Conservation (phyloP, 2,888 invertebrate genomes). For the Serripes groenlandicus region DNA sequence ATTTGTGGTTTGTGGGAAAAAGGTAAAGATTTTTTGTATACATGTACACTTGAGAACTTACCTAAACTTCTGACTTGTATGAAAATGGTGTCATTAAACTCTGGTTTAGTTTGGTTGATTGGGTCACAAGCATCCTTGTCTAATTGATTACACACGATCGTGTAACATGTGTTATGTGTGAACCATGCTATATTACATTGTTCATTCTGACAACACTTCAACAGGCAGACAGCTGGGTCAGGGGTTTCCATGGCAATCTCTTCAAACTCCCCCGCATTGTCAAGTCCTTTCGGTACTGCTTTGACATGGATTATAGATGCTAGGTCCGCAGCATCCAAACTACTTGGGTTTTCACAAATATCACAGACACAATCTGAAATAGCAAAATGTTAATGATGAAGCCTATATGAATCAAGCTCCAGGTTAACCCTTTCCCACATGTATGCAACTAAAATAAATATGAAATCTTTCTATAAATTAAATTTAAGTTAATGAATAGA, state of each 20-base stretch:
- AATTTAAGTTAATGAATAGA: too few species aligned
- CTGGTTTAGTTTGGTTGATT: conserved; percentile 1
- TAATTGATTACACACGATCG: conserved; percentile 45
- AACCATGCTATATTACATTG: conserved; percentile 65
- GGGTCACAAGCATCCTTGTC: conserved; percentile 36
- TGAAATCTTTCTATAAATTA: too few species aligned
- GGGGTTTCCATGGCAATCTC: conserved; percentile 18
- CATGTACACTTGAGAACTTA: too few species aligned
- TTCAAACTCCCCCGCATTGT: conserved; percentile 51
- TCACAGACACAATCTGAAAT: conserved; percentile 30
- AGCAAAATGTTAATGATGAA: neutral
- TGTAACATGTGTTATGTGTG: conserved; percentile 50
- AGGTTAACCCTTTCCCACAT: too few species aligned
- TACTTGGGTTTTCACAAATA: conserved; percentile 27
- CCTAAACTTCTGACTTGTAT: conserved; percentile 53
- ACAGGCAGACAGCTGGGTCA: conserved; percentile 38
- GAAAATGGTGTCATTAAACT: conserved; percentile 39
- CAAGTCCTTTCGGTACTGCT: conserved; percentile 37
- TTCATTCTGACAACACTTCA: conserved; percentile 55
- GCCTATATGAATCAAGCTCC: too few species aligned
- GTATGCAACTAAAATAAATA: too few species aligned
- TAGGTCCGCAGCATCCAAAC: neutral
- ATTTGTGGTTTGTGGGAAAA: too few species aligned
- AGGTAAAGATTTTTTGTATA: too few species aligned
- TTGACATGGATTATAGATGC: conserved; percentile 16